These are phyloP conservation scores for Phyllostomus hastatus DNA, from an alignment of 2,113 vertebrate species.

Conservation along the genomic window DNA sequence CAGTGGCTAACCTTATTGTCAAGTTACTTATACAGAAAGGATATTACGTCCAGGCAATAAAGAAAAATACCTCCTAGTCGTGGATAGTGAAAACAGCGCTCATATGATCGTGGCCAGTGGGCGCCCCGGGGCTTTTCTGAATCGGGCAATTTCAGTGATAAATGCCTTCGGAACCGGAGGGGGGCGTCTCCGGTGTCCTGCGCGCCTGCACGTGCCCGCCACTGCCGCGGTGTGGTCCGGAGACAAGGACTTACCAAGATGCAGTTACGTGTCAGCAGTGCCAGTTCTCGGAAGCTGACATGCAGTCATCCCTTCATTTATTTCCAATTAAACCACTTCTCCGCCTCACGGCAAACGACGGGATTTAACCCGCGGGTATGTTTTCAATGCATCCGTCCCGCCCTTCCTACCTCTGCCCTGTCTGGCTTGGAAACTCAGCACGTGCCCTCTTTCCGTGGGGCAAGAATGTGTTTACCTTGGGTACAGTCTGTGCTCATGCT, in stretches of 20 bases:
- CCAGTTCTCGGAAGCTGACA: neutral
- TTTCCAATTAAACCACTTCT: neutral
- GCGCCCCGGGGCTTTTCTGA: constrained; percentile 37
- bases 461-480: neutral
- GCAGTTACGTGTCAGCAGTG: neutral
- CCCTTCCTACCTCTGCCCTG: neutral
- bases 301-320: neutral
- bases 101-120: constrained; percentile 7
- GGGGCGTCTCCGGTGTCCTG: neutral
- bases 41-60: constrained; percentile 35
- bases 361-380: neutral
- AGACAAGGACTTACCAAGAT: neutral
- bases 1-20: neutral
- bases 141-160: constrained; percentile 26
- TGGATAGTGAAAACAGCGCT: constrained; percentile 22
- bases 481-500: neutral
- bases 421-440: neutral
- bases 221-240: neutral
- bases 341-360: neutral
- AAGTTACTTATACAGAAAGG: constrained; percentile 49
- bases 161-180: neutral
- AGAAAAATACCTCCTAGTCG: constrained; percentile 38
- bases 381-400: neutral
- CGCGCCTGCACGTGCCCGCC: neutral
- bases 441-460: neutral